Evolutionary conservation across 2,888 invertebrate genomes (phyloP).

Genomic region (Calliopum simillimum): DNA sequence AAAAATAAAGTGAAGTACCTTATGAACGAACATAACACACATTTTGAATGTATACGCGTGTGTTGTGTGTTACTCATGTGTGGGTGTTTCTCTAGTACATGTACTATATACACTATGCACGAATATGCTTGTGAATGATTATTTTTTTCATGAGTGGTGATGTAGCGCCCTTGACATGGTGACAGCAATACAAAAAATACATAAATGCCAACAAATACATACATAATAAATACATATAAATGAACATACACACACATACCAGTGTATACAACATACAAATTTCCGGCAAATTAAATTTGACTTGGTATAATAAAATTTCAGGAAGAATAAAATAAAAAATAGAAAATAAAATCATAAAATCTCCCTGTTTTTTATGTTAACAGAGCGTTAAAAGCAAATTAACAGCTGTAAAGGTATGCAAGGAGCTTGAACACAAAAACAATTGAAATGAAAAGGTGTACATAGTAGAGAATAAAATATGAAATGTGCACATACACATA

Average conservation of each 20-base stretch:
- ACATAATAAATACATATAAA: conserved; percentile 13
- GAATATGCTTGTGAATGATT: background rate
- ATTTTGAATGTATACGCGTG: background rate
- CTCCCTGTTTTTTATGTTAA: background rate
- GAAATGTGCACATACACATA: background rate
- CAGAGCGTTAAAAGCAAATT: conserved; percentile 14
- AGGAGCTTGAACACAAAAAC: background rate
- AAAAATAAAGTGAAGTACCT: conserved; percentile 19
- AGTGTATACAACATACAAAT: conserved; percentile 17
- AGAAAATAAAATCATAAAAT: background rate
- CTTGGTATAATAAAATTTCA: conserved; percentile 7
- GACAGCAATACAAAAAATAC: conserved; percentile 22
- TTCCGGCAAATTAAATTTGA: conserved; percentile 38
- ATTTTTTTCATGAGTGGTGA: conserved; percentile 2
- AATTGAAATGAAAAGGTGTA: background rate
- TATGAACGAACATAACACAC: conserved; percentile 2
- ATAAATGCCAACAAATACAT: conserved; percentile 1
- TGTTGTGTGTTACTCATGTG: background rate
- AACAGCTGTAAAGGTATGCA: background rate
- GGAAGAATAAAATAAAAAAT: background rate
- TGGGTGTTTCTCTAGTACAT: background rate
- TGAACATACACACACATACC: background rate
- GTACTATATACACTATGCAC: too few species aligned
- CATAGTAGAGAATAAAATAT: background rate
- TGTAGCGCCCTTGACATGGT: conserved; percentile 40